A percentile compares a stretch with the other conserved stretches of the same genome.
These are phyloP conservation scores for Anolis carolinensis DNA, from an alignment of 2,113 vertebrate species.

Conservation along the genomic window DNA sequence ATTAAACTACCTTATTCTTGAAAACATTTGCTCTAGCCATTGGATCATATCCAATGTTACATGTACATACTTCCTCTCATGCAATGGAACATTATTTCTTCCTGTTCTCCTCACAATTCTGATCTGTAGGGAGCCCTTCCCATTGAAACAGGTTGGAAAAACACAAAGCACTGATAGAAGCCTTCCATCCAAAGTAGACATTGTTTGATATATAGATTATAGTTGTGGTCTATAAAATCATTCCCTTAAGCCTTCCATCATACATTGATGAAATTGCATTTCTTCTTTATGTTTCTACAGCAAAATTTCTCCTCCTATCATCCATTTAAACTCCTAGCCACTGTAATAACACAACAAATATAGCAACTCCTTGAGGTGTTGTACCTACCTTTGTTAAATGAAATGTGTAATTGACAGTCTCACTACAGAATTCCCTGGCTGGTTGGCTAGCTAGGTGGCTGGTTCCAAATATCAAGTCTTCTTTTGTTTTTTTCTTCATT, in stretches of 20 bases:
- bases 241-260: not conserved
- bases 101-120: not conserved
- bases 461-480: accelerated
- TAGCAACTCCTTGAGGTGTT: slow-evolving; percentile 23
- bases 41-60: not conserved
- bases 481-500: slow-evolving; percentile 20
- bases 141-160: not conserved
- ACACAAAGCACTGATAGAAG: not conserved
- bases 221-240: not conserved
- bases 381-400: slow-evolving; percentile 49
- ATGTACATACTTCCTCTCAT: not conserved
- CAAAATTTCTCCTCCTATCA: not conserved
- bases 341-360: slow-evolving; percentile 35
- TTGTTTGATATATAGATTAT: not conserved
- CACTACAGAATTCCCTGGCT: not conserved
- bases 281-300: not conserved
- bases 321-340: not conserved
- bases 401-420: slow-evolving; percentile 30
- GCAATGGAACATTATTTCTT: not conserved
- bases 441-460: no score
- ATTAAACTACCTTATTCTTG: not conserved
- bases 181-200: not conserved
- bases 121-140: no score
- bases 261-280: not conserved
- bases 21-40: not conserved